Base-by-base conservation (phyloP, 2,113 vertebrate genomes). In the Saccopteryx leptura region DNA sequence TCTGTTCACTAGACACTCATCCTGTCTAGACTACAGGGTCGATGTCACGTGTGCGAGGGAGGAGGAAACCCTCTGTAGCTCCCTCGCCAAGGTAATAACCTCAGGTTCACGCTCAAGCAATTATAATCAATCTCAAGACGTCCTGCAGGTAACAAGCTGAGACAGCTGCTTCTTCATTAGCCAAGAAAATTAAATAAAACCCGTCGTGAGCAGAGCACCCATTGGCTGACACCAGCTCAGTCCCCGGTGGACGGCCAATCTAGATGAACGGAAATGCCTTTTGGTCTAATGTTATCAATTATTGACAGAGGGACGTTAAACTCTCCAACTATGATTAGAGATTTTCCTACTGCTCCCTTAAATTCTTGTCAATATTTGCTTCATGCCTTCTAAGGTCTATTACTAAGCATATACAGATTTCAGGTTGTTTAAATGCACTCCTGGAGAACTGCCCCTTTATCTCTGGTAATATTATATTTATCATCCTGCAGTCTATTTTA, bases 101-200 rank as follows among this genome's bases (percentile, higher is more conserved):
- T 69, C 82, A 15, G 80, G 56, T 18, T 95, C 89, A 46, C 68
- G 52, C 80, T 60, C 88, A 15, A 81, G 61, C 82, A 65, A 85
- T 93, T 82, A 63, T 11, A 60, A 78, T 90, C 92, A 52, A 76
- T 66, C 80, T 88, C 76, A 17, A 82, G 88, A 91, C 2, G 1
- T 48, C 81, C 68, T 96, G 63, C 6, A 26, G 65, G 87, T 13
- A 85, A 52, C 21, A 75, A 48, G 24, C 87, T 61, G 54, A 90
- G 80, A 88, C 71, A 54, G 93, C 72, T 58, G 93, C 91, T 95
- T 63, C 69, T 72, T 88, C 93, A 85, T 75, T 74, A 93, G 89
- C 74, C 63, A 4, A 68, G 71, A 87, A 93, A 83, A 96, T 82
- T 23, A 75, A 88, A 72, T 28, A 65, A 85, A 95, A 65, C 60